Evolutionary conservation across 2,113 vertebrate genomes (phyloP).

Genomic region (Thamnaconus septentrionalis): DNA sequence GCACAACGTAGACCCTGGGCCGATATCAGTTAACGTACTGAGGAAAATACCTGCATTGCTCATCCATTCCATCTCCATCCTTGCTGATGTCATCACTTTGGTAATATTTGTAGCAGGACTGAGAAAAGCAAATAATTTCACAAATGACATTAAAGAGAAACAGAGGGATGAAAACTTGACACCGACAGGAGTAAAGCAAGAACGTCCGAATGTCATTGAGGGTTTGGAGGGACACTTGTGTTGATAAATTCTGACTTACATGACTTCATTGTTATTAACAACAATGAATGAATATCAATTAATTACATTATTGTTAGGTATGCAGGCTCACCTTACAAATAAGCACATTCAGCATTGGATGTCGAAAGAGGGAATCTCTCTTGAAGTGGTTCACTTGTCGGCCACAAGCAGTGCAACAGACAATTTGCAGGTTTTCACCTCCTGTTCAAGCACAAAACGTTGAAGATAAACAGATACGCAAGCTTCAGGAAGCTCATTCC

Average conservation of each 20-base stretch:
- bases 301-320: neutral
- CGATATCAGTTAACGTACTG: neutral
- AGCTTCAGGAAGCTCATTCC: too few relatives aligned
- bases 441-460: conserved; percentile 44
- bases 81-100: conserved; percentile 98
- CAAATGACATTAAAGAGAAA: neutral
- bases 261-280: neutral
- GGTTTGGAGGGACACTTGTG: too few relatives aligned
- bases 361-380: conserved; percentile 92
- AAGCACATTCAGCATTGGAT: conserved; percentile 95
- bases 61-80: conserved; percentile 96
- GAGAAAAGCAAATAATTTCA: conserved; percentile 34
- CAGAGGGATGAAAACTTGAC: too few relatives aligned
- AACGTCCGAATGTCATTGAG: too few relatives aligned
- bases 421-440: conserved; percentile 89
- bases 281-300: neutral
- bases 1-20: neutral
- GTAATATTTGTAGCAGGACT: conserved; percentile 97
- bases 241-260: too few relatives aligned
- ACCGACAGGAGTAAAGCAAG: too few relatives aligned
- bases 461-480: conserved; percentile 12
- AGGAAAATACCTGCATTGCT: conserved; percentile 86
- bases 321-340: conserved; percentile 90
- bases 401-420: conserved; percentile 95
- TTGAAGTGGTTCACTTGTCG: conserved; percentile 98